These are phyloP conservation scores for Telmatochromis bifrenatus DNA, from an alignment of 2,113 vertebrate species.

Conservation along the genomic window DNA sequence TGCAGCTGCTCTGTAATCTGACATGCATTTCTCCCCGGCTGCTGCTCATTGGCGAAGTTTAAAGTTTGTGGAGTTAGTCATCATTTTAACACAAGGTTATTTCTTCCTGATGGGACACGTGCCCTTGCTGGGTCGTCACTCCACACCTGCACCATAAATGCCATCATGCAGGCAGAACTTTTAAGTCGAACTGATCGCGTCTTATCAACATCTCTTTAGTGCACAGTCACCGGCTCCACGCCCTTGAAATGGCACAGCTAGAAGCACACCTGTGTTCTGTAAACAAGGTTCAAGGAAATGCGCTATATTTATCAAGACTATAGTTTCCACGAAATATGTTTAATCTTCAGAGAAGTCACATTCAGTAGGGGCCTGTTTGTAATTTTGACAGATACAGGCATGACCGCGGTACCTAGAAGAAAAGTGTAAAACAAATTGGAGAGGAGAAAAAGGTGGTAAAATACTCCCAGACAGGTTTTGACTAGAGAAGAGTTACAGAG, in stretches of 20 bases:
- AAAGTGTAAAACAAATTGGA: neutral
- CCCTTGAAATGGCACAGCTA: neutral
- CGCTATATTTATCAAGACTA: neutral
- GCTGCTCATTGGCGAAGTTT: neutral
- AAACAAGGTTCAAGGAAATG: neutral
- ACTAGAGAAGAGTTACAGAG: neutral
- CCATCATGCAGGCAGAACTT: neutral
- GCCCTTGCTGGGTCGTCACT: neutral
- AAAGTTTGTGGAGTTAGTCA: neutral
- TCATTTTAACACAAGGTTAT: neutral
- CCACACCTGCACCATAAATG: neutral
- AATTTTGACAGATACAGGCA: neutral
- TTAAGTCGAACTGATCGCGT: neutral
- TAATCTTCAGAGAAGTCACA: neutral
- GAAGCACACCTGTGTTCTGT: constrained; percentile 3
- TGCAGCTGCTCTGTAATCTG: neutral
- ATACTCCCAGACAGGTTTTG: constrained; percentile 31
- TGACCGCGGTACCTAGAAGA: neutral
- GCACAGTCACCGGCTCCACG: neutral
- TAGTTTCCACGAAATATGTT: neutral
- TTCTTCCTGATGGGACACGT: neutral
- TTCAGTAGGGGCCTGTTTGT: neutral
- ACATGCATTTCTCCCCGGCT: neutral
- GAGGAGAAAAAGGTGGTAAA: constrained; percentile 19
- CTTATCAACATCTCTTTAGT: constrained; percentile 7